Conservation (phyloP, 1,140 invertebrate species). For the Micrasema longulum region DNA sequence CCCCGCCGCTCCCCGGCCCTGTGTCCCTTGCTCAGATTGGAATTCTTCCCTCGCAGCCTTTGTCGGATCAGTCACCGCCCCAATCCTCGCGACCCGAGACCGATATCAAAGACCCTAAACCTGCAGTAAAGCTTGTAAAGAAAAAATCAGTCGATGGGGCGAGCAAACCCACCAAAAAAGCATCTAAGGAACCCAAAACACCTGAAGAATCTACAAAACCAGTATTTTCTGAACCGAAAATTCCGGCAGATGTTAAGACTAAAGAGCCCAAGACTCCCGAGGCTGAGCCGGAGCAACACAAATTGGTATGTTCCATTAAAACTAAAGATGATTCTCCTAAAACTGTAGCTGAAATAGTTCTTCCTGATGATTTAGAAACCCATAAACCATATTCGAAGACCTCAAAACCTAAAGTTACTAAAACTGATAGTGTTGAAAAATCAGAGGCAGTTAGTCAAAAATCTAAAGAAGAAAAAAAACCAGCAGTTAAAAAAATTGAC, state of each 20-base stretch:
- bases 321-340: constrained; percentile 47
- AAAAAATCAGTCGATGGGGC: constrained; percentile 24
- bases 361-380: constrained; percentile 41
- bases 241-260: constrained; percentile 15
- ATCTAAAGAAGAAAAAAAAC: neutral
- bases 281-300: constrained; percentile 13
- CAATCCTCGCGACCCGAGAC: constrained; percentile 58
- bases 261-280: constrained; percentile 20
- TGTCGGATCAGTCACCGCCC: constrained; percentile 44
- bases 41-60: constrained; percentile 58
- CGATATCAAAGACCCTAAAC: constrained; percentile 57
- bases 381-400: constrained; percentile 25
- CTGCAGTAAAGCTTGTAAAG: neutral
- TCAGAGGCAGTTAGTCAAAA: constrained; percentile 9
- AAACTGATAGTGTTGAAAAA: constrained; percentile 27
- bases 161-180: constrained; percentile 6
- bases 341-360: constrained; percentile 17
- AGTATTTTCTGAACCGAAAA: constrained; percentile 12
- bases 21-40: constrained; percentile 64
- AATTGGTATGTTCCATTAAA: constrained; percentile 28
- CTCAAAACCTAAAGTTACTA: neutral
- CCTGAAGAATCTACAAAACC: constrained; percentile 5
- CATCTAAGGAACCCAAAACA: constrained; percentile 21
- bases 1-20: constrained; percentile 57
- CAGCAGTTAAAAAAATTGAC: constrained; percentile 1